Conservation (phyloP, 2,113 vertebrate species). For the Brienomyrus longianalis region DNA sequence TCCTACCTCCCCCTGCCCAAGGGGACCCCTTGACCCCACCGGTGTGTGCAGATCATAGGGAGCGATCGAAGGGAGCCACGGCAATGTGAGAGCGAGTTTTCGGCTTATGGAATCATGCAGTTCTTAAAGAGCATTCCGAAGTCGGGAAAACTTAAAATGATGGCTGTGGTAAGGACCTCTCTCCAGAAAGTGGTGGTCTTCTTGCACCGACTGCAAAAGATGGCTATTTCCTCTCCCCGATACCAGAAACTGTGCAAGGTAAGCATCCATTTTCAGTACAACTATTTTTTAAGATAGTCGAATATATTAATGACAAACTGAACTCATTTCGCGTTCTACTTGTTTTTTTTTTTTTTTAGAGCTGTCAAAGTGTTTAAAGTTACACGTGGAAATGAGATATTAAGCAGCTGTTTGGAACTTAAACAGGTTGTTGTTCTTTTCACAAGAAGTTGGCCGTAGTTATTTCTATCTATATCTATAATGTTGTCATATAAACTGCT, state of each 20-base stretch:
- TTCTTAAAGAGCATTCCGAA: conserved; percentile 74
- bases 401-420: background rate
- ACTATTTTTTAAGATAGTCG: background rate
- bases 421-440: background rate
- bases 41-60: conserved; percentile 39
- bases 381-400: background rate
- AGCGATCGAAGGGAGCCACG: conserved; percentile 67
- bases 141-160: conserved; percentile 80
- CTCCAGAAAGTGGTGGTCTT: conserved; percentile 84
- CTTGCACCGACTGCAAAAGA: conserved; percentile 77
- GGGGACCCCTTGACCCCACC: conserved; percentile 7
- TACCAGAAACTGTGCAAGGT: conserved; percentile 86
- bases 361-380: background rate
- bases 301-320: background rate
- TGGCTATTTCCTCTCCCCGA: conserved; percentile 76
- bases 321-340: background rate
- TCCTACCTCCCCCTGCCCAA: background rate
- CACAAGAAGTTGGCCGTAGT: background rate
- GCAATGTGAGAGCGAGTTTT: conserved; percentile 65
- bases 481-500: background rate
- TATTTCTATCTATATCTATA: background rate
- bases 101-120: conserved; percentile 73
- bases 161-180: conserved; percentile 81
- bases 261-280: conserved; percentile 34
- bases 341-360: background rate